Percentiles rank a stretch among this genome's conserved stretches.
phyloP scores from a whole-genome alignment of 2,113 vertebrate genomes.

The Sialia sialis region DNA sequence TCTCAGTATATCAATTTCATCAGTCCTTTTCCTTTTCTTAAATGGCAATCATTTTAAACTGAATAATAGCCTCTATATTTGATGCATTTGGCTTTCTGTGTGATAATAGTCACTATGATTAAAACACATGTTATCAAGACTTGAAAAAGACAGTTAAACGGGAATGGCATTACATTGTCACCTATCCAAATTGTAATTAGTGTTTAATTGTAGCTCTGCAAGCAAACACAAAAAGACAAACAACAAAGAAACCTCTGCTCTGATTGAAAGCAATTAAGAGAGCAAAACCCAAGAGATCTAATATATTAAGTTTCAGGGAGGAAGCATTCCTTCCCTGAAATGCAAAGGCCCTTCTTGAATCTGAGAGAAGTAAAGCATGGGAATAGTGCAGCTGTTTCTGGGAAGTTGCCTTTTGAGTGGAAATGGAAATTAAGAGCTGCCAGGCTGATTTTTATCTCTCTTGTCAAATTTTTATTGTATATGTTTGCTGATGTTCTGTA shows the following conservation, averaged over 20 bases:
- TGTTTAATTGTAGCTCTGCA: neutral
- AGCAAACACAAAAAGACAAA: neutral
- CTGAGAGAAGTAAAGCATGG: neutral
- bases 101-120: neutral
- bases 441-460: constrained; percentile 1
- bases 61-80: neutral
- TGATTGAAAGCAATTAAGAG: neutral
- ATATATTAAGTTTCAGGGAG: neutral
- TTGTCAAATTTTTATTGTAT: neutral
- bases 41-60: neutral
- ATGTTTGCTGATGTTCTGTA: neutral
- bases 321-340: neutral
- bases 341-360: neutral
- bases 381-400: neutral
- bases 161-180: neutral
- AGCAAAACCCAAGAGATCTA: neutral
- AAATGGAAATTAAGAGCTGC: constrained; percentile 10
- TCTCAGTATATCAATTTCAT: neutral
- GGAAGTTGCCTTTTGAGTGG: neutral
- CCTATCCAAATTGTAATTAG: neutral
- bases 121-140: neutral
- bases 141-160: neutral
- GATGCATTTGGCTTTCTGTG: neutral
- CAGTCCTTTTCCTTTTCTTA: neutral
- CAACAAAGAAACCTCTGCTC: neutral